These are phyloP conservation scores for Campylorhamphus procurvoides DNA, from an alignment of 2,113 vertebrate species.

Conservation along the genomic window DNA sequence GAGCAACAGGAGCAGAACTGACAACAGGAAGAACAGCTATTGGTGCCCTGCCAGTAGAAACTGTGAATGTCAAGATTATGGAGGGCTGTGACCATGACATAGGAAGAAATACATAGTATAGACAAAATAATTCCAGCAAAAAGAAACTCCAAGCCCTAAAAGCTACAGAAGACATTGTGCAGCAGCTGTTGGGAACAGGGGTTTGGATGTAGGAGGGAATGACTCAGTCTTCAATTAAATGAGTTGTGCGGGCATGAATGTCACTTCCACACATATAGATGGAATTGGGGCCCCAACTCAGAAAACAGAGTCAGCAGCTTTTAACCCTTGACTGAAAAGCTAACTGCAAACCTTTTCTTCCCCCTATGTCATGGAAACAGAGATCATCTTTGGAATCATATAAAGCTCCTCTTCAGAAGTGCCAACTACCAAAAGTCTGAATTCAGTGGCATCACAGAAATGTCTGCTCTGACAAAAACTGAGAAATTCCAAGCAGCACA, in stretches of 20 bases:
- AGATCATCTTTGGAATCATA: neutral
- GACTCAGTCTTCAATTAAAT: conserved; percentile 32
- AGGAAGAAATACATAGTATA: neutral
- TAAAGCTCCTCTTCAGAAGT: neutral
- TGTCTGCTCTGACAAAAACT: neutral
- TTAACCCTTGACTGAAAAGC: neutral
- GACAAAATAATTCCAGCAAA: neutral
- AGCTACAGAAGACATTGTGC: neutral
- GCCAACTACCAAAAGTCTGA: neutral
- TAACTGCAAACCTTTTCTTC: neutral
- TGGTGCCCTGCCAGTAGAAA: neutral
- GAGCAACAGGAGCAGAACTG: neutral
- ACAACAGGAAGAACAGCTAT: neutral
- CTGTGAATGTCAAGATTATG: neutral
- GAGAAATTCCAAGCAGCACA: neutral
- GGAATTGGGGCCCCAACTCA: neutral
- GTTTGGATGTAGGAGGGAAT: conserved; percentile 21
- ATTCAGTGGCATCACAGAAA: neutral
- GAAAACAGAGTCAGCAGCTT: neutral
- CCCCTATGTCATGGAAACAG: neutral
- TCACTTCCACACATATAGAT: neutral
- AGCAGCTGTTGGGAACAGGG: neutral
- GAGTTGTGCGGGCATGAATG: neutral
- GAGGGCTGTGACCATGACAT: neutral
- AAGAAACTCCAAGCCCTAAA: neutral